phyloP scores from a whole-genome alignment of 2,888 invertebrate species.

The Chalcis sispes region DNA sequence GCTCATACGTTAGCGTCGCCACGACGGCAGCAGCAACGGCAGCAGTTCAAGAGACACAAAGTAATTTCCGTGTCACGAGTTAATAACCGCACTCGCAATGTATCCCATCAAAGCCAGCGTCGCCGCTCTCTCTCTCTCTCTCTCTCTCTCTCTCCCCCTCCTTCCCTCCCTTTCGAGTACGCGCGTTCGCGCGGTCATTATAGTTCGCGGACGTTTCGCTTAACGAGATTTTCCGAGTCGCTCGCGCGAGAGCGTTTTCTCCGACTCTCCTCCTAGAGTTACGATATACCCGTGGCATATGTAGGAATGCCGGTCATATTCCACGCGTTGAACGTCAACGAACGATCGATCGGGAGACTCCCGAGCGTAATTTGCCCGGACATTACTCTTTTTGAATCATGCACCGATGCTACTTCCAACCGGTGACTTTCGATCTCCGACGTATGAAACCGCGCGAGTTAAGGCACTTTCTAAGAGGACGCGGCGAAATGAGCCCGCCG shows the following conservation, averaged over 20 bases:
- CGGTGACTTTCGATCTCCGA: too few relatives aligned
- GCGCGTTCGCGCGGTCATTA: slow-evolving; percentile 37
- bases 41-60: slow-evolving; percentile 21
- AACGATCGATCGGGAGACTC: too few relatives aligned
- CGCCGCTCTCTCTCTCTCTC: too few relatives aligned
- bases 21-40: too few relatives aligned
- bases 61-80: slow-evolving; percentile 47
- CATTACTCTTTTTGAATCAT: slow-evolving; percentile 1
- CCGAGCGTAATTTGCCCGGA: background rate
- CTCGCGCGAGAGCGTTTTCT: background rate
- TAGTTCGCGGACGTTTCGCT: slow-evolving; percentile 27
- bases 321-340: too few relatives aligned
- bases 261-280: slow-evolving; percentile 7
- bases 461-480: too few relatives aligned
- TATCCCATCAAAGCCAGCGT: slow-evolving; percentile 19
- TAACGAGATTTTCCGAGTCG: slow-evolving; percentile 31
- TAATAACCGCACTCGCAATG: slow-evolving; percentile 32
- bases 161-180: too few relatives aligned
- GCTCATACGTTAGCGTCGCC: too few relatives aligned
- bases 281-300: background rate
- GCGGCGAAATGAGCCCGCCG: too few relatives aligned
- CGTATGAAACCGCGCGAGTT: too few relatives aligned
- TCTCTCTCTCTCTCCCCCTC: too few relatives aligned
- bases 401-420: background rate
- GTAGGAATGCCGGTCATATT: too few relatives aligned